These are phyloP conservation scores for Drosophila helvetica DNA, from an alignment of 2,888 invertebrate species.

Conservation along the genomic window DNA sequence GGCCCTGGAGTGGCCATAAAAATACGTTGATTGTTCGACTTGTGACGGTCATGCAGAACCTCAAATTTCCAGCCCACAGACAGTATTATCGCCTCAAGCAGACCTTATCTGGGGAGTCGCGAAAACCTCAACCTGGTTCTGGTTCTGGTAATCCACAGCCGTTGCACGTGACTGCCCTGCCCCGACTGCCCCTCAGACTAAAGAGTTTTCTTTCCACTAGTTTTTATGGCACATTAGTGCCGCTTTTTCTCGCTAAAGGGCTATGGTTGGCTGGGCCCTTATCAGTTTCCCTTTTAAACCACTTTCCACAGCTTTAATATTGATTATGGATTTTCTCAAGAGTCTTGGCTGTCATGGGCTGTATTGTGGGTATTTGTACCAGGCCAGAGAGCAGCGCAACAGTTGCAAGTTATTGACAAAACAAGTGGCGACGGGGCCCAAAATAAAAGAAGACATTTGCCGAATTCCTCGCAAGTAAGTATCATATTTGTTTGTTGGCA, in stretches of 20 bases:
- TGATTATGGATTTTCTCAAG: slow-evolving; percentile 18
- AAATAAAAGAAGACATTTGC: slow-evolving; percentile 28
- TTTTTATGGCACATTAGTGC: slow-evolving; percentile 11
- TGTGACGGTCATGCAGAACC: slow-evolving; percentile 32
- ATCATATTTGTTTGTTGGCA: slow-evolving; percentile 21
- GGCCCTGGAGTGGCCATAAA: slow-evolving; percentile 27
- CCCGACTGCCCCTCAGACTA: neutral
- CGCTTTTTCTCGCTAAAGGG: slow-evolving; percentile 47
- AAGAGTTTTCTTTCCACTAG: slow-evolving; percentile 9
- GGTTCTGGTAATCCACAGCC: slow-evolving; percentile 29
- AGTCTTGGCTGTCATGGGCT: slow-evolving; percentile 51
- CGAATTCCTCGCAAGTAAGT: slow-evolving; percentile 15
- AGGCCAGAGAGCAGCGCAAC: slow-evolving; percentile 66
- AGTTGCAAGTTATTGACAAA: slow-evolving; percentile 79
- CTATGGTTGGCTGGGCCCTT: slow-evolving; percentile 45
- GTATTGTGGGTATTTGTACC: slow-evolving; percentile 43
- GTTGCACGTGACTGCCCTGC: slow-evolving; percentile 22
- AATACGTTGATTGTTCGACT: slow-evolving; percentile 28
- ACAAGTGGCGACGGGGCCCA: slow-evolving; percentile 58
- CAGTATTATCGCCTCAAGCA: slow-evolving; percentile 8
- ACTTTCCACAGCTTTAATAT: slow-evolving; percentile 42
- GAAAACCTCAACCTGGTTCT: neutral
- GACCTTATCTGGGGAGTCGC: slow-evolving; percentile 18
- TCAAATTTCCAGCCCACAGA: slow-evolving; percentile 2
- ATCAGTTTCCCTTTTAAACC: slow-evolving; percentile 49